phyloP scores from a whole-genome alignment of 2,113 vertebrate genomes.

The Clarias gariepinus region DNA sequence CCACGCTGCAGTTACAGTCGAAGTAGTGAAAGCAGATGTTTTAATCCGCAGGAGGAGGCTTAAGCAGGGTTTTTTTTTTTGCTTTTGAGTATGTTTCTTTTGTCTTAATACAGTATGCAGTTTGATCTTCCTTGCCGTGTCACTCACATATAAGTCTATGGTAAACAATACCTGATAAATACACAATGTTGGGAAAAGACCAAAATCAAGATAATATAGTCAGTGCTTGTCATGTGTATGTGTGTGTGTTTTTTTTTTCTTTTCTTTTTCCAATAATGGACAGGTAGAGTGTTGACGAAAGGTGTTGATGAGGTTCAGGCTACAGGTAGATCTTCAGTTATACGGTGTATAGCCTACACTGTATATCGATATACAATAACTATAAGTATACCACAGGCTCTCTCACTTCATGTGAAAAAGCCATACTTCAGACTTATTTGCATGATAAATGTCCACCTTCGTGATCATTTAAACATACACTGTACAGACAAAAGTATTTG shows the following conservation, averaged over 20 bases:
- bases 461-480: not conserved
- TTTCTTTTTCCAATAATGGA: not conserved
- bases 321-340: not conserved
- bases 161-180: not conserved
- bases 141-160: not conserved
- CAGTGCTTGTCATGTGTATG: not conserved
- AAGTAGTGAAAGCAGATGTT: constrained; percentile 17
- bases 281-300: not conserved
- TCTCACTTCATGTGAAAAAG: not conserved
- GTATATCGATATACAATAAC: not conserved
- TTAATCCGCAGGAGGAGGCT: not conserved
- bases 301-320: not conserved
- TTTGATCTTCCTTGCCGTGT: not conserved
- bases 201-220: not conserved
- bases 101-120: not conserved
- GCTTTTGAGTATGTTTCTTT: not conserved
- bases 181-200: not conserved
- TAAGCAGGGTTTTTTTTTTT: not conserved
- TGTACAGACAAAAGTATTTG: no score
- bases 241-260: no score
- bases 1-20: constrained; percentile 50
- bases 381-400: not conserved
- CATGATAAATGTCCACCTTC: not conserved
- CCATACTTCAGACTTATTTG: not conserved
- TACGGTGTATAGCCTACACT: not conserved